Evolutionary conservation across 2,113 vertebrate species (phyloP), one percentile per base, ranked within the genome.

Genomic region (Barnardius zonarius): DNA sequence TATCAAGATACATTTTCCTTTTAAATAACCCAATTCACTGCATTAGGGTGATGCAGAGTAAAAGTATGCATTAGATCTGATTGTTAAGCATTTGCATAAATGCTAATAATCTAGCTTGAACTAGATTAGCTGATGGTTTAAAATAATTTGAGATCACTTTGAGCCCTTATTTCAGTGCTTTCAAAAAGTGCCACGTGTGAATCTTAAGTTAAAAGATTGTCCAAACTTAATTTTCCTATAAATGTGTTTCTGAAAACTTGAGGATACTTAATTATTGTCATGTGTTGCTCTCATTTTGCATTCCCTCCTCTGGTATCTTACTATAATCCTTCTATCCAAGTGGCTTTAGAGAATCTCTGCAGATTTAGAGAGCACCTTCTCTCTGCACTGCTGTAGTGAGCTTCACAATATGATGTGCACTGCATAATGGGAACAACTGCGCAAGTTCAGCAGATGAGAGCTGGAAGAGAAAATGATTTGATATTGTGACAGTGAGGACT

Each of bases 341-440:
- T 77, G 83, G 96, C 97, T 97, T 73, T 81, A 52, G 14, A 81
- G 92, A 83, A 23, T 52, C 86, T 90, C 78, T 83, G 95, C 93
- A 41, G 68, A 48, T 35, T 64, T 15, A 35, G 90, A 80, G 78
- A 63, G 67, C 86, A 54, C 79, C 82, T 92, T 82, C 68, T 86
- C 57, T 92, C 96, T 39, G 68, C 3, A 7, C 19, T 49, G 61
- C 51, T 78, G 43, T 84, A 88, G 80, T 27, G 64, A 90, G 78
- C 83, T 96, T 88, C 83, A 31, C 51, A 28, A 43, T 61, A 31
- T 10, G 80, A 74, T 27, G 66, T 68, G 77, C 22, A 5, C 92
- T 95, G 83, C 77, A 13, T 72, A 52, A 86, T 24, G 67, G 96
- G 81, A 86, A 67, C 80, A 85, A 49, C 95, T 68, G 48, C 91